Evolutionary conservation across 2,888 invertebrate species (phyloP), one percentile per base, ranked within the genome.

Genomic region (Athalia rosae): DNA sequence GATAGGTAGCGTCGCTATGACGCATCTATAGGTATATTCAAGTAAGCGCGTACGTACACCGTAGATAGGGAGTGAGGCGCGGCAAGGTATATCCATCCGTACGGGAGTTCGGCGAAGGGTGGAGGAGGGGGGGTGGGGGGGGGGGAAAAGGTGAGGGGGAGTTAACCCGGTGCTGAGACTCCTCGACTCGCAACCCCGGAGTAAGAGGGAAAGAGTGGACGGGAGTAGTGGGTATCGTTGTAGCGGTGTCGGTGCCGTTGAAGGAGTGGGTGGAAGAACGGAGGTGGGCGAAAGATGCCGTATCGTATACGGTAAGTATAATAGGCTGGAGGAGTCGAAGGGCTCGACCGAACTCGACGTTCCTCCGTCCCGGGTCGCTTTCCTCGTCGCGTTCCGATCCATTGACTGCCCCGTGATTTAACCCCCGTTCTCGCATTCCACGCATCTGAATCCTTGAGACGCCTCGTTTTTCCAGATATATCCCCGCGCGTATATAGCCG

Each of bases 381-480:
- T 48, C 28, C 61, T 61, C 61, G 61, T 45, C 13, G 61, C 61
- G 74, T 74, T 74, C 74, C 74, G 62, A 74, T 74, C 74, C 74
- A 74, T 74, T 74, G 74, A 61, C 74, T 74, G 74, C 78, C 76
- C 84, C 86, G 85, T 87, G 88, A 88, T 88, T 88, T 86, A 89
- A 86, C 85, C 87, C 82, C 82, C 84, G 83, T 84, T 85, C n/a
- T 84, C 83, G 84, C 83, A 82, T 84, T 85, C 81, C 83, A 81
- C 77, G 76, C 78, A 78, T 81, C 76, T 66, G 79, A 81, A 62
- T 76, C 77, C 73, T 78, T 43, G 69, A 76, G 76, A 45, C 78
- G 74, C 76, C 76, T 74, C 74, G 56, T 78, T 78, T 78, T 79
- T 63, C 50, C 47, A 47, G 59, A 63, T 77, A 66, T 74, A 73